Percentiles rank a stretch among this genome's conserved stretches.
Evolutionary conservation across 2,888 invertebrate genomes (phyloP).

Genomic region (Andrena hattorfiana): DNA sequence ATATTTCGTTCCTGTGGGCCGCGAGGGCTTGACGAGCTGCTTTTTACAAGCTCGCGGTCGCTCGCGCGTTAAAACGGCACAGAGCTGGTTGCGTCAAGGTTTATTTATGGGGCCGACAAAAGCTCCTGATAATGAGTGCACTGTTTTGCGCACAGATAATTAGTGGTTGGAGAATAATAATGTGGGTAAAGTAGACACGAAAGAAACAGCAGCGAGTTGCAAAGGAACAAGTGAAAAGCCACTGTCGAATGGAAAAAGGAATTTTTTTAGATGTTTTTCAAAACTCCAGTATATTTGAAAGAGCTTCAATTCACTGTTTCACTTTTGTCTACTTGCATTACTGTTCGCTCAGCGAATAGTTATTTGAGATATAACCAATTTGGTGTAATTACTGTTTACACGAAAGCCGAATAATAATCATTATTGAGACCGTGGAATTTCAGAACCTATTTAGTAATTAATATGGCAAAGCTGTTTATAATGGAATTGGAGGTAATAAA

Average conservation of each 20-base stretch:
- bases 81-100: neutral
- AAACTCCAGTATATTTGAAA: no score
- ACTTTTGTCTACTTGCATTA: no score
- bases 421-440: no score
- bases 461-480: no score
- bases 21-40: slow-evolving; percentile 8
- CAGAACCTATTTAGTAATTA: no score
- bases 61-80: slow-evolving; percentile 15
- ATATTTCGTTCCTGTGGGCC: slow-evolving; percentile 2
- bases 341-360: no score
- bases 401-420: no score
- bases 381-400: no score
- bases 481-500: neutral
- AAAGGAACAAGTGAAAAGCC: slow-evolving; percentile 20
- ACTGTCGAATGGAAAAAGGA: no score
- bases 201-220: neutral
- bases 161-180: neutral
- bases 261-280: no score
- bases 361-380: no score
- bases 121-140: neutral
- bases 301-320: no score
- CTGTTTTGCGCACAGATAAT: neutral
- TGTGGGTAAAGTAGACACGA: neutral
- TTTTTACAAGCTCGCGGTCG: slow-evolving; percentile 12
- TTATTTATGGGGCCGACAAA: slow-evolving; percentile 19